Evolutionary conservation across 2,797 vertebrate genomes (phyloP), one percentile per base, ranked within the genome.

Genomic region (Lacerta viridis): DNA sequence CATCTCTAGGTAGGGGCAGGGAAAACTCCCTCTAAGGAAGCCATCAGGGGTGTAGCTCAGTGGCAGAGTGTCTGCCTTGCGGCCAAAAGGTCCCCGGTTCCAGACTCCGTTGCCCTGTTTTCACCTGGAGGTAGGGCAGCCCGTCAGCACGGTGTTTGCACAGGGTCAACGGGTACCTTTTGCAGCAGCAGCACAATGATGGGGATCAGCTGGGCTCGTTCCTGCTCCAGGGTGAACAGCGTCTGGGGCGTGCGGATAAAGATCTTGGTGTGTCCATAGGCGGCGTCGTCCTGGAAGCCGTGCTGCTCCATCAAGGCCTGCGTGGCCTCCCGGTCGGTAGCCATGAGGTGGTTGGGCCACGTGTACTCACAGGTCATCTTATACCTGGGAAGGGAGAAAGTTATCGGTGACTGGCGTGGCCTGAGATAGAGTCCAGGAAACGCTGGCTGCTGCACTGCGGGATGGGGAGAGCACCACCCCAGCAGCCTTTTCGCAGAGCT

Each of bases 311-410:
- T 95, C 46, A 99, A 98, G 85, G 98, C 97, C 36, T 97, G 96
- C 43, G 98, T 97, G 0, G 98, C 98, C 10, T 98, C 98, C 27
- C 91, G 92, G 95, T 99, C 98, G 0, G 97, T 96, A 68, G 59
- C 90, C 98, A 99, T 98, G 92, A 99, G 96, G 95, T 99, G 98
- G 94, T 99, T 98, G 9, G 98, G 98, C 98, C 98, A 99, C 0
- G 98, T 99, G 97, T 98, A 99, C 94, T 99, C 98, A 0, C 98
- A 99, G 0, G 98, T 99, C 98, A 99, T 99, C 94, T 99, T 99
- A 89, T 99, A 99, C 91, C 98, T 99, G 82, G 9, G 64, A 33
- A 7, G 5, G 27, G 1, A 6, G 27, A 0, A 7, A 61, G 23
- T 15, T 20, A 17, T 4, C 76, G 36, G 71, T 64, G 1, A 0